These are phyloP conservation scores for Campylorhamphus procurvoides DNA, from an alignment of 2,113 vertebrate genomes.

Conservation along the genomic window DNA sequence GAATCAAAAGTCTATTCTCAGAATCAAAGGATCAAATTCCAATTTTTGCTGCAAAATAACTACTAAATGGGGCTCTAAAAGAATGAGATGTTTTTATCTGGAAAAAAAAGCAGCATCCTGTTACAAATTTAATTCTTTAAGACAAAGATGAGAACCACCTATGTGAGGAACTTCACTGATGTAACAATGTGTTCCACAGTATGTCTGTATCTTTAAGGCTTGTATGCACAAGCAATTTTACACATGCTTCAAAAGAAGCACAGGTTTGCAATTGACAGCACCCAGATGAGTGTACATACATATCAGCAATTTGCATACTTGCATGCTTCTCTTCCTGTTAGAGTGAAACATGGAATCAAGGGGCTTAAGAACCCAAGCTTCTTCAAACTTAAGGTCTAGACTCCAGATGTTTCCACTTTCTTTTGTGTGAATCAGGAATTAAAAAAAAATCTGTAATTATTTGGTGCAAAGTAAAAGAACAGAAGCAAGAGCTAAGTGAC, in stretches of 20 bases:
- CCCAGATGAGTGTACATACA: not conserved
- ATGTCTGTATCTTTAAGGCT: not conserved
- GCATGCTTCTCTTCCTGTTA: not conserved
- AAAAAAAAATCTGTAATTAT: not conserved
- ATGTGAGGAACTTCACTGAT: not conserved
- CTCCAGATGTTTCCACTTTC: not conserved
- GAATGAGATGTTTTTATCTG: not conserved
- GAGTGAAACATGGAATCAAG: not conserved
- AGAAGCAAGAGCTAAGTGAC: not conserved
- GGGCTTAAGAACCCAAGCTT: not conserved
- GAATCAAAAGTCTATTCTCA: not conserved
- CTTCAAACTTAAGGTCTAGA: not conserved
- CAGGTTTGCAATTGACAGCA: not conserved
- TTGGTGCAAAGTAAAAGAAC: not conserved
- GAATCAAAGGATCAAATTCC: not conserved
- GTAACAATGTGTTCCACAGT: not conserved
- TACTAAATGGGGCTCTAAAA: not conserved
- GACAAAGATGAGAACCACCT: not conserved
- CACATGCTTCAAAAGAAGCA: not conserved
- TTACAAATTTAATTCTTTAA: not conserved
- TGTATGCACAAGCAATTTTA: not conserved
- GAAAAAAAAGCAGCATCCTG: not conserved
- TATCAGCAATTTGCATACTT: not conserved
- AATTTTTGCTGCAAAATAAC: not conserved
- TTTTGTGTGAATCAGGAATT: not conserved